Evolutionary conservation across 2,888 invertebrate species (phyloP).

Genomic region (Drosophila bunnanda): DNA sequence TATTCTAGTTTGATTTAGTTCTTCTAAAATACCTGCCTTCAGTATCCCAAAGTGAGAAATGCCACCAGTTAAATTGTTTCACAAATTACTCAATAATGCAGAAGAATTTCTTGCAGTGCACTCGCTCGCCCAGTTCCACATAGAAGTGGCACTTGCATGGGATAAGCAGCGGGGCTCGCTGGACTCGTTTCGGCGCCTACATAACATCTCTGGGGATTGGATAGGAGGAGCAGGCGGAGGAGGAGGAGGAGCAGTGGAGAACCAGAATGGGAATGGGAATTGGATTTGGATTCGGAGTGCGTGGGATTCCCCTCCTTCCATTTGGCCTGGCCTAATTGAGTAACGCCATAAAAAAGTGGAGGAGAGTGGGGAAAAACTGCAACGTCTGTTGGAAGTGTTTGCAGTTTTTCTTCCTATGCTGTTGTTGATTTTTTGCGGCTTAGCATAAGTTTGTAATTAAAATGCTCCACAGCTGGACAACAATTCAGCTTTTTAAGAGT

Average conservation of each 20-base stretch:
- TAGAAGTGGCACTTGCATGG: conserved; percentile 27
- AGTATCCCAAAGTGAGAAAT: no score
- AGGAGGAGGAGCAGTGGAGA: background rate
- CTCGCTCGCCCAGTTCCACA: conserved; percentile 8
- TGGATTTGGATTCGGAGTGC: conserved; percentile 37
- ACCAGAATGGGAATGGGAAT: conserved; percentile 20
- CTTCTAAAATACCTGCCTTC: no score
- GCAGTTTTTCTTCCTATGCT: conserved; percentile 1
- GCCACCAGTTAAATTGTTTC: background rate
- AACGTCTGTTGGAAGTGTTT: conserved; percentile 38
- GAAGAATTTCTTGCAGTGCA: conserved; percentile 5
- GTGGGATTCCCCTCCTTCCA: conserved; percentile 41
- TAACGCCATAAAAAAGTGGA: conserved; percentile 22
- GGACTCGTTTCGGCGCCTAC: conserved; percentile 46
- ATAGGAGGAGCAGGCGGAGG: background rate
- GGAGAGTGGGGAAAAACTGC: conserved; percentile 28
- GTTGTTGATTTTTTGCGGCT: conserved; percentile 16
- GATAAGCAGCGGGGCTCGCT: conserved; percentile 21
- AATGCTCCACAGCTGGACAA: conserved; percentile 46
- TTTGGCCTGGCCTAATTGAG: conserved; percentile 49
- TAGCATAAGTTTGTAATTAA: conserved; percentile 50
- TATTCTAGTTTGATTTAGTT: background rate
- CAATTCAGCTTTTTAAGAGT: conserved; percentile 23
- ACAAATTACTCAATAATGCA: no score
- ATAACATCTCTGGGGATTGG: conserved; percentile 9